phyloP scores from a whole-genome alignment of 2,797 vertebrate species.

The Capromys pilorides region DNA sequence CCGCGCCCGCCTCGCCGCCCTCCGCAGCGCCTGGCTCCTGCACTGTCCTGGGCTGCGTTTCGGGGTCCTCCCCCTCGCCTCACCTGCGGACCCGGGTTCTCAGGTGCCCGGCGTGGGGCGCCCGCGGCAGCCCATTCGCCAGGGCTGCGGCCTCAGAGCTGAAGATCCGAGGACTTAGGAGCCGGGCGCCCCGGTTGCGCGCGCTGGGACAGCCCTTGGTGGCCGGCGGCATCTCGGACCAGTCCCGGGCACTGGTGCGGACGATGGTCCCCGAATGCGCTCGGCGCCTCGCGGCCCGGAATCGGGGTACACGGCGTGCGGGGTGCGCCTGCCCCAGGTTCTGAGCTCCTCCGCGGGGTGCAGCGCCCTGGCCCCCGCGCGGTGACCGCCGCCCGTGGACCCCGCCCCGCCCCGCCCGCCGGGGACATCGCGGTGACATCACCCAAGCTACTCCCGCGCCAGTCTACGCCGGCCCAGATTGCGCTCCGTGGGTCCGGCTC shows the following conservation, averaged over 20 bases:
- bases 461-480: neutral
- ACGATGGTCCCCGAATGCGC: neutral
- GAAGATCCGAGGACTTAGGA: neutral
- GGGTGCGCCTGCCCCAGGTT: neutral
- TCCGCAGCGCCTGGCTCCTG: no score
- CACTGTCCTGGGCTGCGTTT: neutral
- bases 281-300: neutral
- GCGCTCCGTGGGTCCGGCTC: conserved; percentile 41
- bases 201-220: no score
- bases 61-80: neutral
- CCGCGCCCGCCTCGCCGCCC: no score
- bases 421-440: conserved; percentile 77
- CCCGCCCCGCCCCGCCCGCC: conserved; percentile 52
- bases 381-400: neutral
- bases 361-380: neutral
- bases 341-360: no score
- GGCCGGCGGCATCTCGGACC: neutral
- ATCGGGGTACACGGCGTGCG: neutral
- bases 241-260: neutral
- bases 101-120: neutral
- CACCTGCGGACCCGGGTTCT: neutral
- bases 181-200: no score
- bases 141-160: neutral
- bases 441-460: conserved; percentile 71
- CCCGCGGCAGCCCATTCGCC: neutral